phyloP scores from a whole-genome alignment of 2,888 invertebrate species.

The Clistopyga incitator region DNA sequence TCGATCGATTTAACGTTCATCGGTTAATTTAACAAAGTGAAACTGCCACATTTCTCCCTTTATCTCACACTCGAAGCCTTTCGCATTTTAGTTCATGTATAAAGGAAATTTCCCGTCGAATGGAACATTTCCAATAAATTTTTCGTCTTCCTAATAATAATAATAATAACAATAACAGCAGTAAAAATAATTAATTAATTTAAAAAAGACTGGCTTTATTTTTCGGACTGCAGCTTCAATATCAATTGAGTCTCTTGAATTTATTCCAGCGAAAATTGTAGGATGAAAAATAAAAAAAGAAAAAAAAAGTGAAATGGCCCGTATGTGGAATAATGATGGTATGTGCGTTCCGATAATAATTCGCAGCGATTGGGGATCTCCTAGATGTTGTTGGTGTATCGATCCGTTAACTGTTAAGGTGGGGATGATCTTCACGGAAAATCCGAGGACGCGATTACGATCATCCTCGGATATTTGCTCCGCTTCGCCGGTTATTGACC shows the following conservation, averaged over 20 bases:
- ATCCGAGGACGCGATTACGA: constrained; percentile 29
- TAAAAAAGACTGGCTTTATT: background rate
- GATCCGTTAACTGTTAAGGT: background rate
- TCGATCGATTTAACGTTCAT: constrained; percentile 79
- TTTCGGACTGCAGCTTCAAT: background rate
- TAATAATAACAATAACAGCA: background rate
- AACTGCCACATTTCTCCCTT: constrained; percentile 69
- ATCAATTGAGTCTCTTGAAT: too few species aligned
- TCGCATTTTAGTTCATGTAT: background rate
- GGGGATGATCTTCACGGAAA: background rate
- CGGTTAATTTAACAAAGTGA: constrained; percentile 80
- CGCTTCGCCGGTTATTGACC: constrained; percentile 64
- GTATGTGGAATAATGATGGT: background rate
- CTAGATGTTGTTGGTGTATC: background rate
- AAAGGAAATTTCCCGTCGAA: background rate
- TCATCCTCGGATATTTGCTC: constrained; percentile 39
- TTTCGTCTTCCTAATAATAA: background rate
- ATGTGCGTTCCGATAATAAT: background rate
- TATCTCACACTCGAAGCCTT: background rate
- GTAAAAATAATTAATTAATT: background rate
- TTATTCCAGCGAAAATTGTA: background rate
- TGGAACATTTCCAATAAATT: background rate
- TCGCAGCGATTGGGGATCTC: background rate
- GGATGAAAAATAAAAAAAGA: background rate
- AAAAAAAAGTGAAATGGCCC: background rate